Conservation (phyloP, 2,888 invertebrate genomes). For the Falcaria lacertinaria region DNA sequence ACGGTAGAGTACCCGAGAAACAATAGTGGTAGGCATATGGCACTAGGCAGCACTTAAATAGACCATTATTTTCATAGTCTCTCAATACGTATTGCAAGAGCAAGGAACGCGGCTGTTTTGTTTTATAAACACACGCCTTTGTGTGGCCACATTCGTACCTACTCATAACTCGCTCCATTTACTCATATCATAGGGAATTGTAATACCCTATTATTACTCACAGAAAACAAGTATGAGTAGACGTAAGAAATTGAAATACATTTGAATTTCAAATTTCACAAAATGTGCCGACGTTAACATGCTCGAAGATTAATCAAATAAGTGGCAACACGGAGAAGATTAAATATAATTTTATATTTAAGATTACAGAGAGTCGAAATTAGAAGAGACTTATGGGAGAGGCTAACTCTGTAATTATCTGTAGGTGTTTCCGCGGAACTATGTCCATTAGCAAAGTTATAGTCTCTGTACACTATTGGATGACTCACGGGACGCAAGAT, state of each 20-base stretch:
- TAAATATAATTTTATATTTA: slow-evolving; percentile 14
- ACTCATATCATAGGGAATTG: slow-evolving; percentile 38
- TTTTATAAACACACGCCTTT: slow-evolving; percentile 74
- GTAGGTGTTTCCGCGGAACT: slow-evolving; percentile 65
- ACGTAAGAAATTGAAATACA: slow-evolving; percentile 25
- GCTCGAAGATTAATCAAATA: slow-evolving; percentile 13
- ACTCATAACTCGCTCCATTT: slow-evolving; percentile 43
- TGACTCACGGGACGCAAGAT: slow-evolving; percentile 20
- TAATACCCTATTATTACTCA: slow-evolving; percentile 33
- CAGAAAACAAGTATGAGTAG: slow-evolving; percentile 24
- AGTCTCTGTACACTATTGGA: slow-evolving; percentile 31
- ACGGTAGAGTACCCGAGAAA: background rate
- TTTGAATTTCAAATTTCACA: slow-evolving; percentile 30
- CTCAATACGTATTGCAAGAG: slow-evolving; percentile 47
- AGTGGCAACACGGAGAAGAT: slow-evolving; percentile 13
- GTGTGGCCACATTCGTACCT: slow-evolving; percentile 45
- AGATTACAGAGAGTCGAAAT: slow-evolving; percentile 47
- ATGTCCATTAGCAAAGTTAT: slow-evolving; percentile 69
- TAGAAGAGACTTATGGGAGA: slow-evolving; percentile 47
- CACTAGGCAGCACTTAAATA: slow-evolving; percentile 40
- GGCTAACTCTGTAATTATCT: slow-evolving; percentile 64
- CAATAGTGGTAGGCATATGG: slow-evolving; percentile 15
- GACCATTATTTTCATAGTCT: slow-evolving; percentile 54
- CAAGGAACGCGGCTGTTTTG: slow-evolving; percentile 52
- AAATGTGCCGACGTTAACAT: slow-evolving; percentile 18